Evolutionary conservation across 2,113 vertebrate species (phyloP), one percentile per base, ranked within the genome.

Genomic region (Poeciliopsis turrubarensis): DNA sequence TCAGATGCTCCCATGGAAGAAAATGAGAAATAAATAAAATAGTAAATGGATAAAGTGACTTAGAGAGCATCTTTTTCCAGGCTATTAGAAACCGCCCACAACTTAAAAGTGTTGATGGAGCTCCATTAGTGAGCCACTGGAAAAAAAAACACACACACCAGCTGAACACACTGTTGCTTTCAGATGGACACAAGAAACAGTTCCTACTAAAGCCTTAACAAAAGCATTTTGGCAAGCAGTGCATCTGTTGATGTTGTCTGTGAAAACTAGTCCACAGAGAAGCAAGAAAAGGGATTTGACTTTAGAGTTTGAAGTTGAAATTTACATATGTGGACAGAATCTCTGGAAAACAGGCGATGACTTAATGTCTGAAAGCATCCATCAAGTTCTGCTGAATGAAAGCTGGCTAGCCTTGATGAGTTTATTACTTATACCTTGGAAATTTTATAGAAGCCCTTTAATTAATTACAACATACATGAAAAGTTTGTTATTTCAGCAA

Each of bases 231-330:
- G 87, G 91, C 86, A 74, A 78, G 75, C 76, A 54, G 77, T 65
- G 86, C 60, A 14, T 80, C 83, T 92, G 90, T 93, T 92, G 86
- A 81, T 85, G 87, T 89, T 89, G 60, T 87, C 85, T 83, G 80
- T 82, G 41, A 14, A 44, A 44, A 44, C 44, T 47, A 19, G 44
- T 19, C 5, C 44, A 47, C 17, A 15, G 44, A 19, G 44, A 47
- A 47, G 3, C 5, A 81, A 76, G n/a, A 77, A 82, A 88, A 79
- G 61, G 77, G 86, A 86, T 81, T 90, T 84, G 54, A 90, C 82
- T 82, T 80, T 70, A 75, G 78, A 80, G 84, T 75, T 72, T 82
- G 44, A 83, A 86, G 73, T 80, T 27, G 5, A 61, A 80, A 60
- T n/a, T 57, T 81, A 77, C 68, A 75, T 75, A 84, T 72, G 75